Evolutionary conservation across 1,140 invertebrate species (phyloP).

Genomic region (Archivesica marissinica): DNA sequence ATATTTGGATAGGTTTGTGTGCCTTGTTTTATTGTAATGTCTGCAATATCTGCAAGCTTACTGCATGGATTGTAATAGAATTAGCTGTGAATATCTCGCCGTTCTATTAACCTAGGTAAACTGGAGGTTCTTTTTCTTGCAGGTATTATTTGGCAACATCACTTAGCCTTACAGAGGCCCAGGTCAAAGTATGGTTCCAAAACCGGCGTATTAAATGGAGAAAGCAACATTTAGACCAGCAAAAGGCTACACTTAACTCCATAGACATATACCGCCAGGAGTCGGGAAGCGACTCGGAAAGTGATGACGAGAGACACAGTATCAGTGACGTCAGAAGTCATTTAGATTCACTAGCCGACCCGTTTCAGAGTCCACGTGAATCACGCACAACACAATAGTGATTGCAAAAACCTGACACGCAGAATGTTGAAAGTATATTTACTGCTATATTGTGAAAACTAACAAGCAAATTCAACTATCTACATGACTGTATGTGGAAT

Average conservation of each 20-base stretch:
- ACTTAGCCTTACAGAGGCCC: constrained; percentile 82
- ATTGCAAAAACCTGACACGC: background rate
- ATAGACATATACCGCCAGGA: constrained; percentile 83
- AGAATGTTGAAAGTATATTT: no score
- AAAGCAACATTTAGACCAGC: constrained; percentile 95
- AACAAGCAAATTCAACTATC: no score
- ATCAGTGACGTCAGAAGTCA: constrained; percentile 13
- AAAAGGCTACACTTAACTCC: constrained; percentile 92
- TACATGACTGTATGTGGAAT: no score
- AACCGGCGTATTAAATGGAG: constrained; percentile 98
- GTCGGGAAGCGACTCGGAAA: constrained; percentile 54
- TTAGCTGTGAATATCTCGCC: background rate
- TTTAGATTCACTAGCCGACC: constrained; percentile 39
- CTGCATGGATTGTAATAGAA: no score
- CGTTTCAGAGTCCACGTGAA: constrained; percentile 56
- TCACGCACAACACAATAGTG: constrained; percentile 36
- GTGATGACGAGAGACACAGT: constrained; percentile 39
- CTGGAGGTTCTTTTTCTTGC: constrained; percentile 52
- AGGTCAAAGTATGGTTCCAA: constrained; percentile 99
- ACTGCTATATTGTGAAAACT: no score
- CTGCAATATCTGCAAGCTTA: no score
- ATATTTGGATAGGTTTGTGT: no score
- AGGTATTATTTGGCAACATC: constrained; percentile 83
- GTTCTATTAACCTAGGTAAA: background rate
- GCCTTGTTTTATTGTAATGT: no score